Evolutionary conservation across 1,140 invertebrate species (phyloP).

Genomic region (Diorhabda carinulata): DNA sequence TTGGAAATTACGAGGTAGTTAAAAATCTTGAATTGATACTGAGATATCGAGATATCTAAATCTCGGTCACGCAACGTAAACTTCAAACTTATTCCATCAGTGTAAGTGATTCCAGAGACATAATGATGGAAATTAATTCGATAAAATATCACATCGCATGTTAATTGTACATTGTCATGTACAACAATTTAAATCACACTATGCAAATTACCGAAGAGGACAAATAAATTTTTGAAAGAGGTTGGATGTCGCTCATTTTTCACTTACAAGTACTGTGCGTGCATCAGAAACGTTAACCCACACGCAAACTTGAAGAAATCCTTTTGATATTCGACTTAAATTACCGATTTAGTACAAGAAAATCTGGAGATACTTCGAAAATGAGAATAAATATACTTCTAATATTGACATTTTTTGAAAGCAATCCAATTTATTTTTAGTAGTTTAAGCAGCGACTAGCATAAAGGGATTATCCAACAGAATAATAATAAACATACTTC

Average conservation of each 20-base stretch:
- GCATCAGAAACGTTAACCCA: neutral
- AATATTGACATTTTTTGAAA: too few species aligned
- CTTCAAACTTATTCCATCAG: conserved; percentile 2
- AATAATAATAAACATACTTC: too few species aligned
- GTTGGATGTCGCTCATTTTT: conserved; percentile 1
- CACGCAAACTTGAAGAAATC: neutral
- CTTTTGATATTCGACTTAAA: conserved; percentile 1
- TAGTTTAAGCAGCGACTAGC: too few species aligned
- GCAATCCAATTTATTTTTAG: too few species aligned
- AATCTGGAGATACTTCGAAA: neutral
- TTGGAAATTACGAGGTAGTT: neutral
- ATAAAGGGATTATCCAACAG: too few species aligned
- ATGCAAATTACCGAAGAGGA: conserved; percentile 2
- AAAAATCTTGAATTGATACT: neutral
- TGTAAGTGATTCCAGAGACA: conserved; percentile 1
- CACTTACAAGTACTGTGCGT: neutral
- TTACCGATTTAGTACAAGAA: conserved; percentile 2
- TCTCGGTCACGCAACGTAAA: neutral
- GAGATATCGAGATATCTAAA: neutral
- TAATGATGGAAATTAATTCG: conserved; percentile 3
- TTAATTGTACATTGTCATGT: conserved; percentile 2
- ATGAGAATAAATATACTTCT: too few species aligned
- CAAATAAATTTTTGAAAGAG: neutral
- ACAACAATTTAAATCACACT: conserved; percentile 2
- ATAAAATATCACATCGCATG: neutral